phyloP scores from a whole-genome alignment of 1,140 invertebrate genomes.

The Dermatophagoides farinae region DNA sequence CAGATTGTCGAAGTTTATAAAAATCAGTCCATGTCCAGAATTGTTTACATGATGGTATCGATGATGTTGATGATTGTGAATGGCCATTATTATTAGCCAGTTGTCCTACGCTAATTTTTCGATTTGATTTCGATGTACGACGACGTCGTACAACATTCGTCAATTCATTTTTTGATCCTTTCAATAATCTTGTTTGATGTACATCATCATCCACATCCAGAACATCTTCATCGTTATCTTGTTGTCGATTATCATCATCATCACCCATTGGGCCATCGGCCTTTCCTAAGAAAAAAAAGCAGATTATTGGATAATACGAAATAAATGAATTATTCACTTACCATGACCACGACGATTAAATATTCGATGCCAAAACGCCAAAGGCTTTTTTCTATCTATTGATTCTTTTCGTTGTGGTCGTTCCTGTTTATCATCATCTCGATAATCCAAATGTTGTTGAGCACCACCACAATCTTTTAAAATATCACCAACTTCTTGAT shows the following conservation, averaged over 20 bases:
- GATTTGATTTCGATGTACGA: background rate
- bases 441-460: background rate
- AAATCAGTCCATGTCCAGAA: slow-evolving; percentile 6
- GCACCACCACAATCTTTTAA: background rate
- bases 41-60: background rate
- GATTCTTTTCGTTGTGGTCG: too few relatives aligned
- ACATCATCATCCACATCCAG: background rate
- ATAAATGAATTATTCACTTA: too few relatives aligned
- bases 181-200: background rate
- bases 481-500: background rate
- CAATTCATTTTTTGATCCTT: background rate
- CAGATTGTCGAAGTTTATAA: background rate
- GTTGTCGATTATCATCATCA: background rate
- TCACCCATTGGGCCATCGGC: too few relatives aligned
- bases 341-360: too few relatives aligned
- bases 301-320: too few relatives aligned
- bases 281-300: too few relatives aligned
- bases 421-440: too few relatives aligned
- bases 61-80: too few relatives aligned
- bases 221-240: background rate
- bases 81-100: background rate
- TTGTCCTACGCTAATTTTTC: background rate
- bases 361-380: too few relatives aligned
- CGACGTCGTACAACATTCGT: background rate
- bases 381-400: too few relatives aligned